Conservation (phyloP, 2,888 invertebrate species). For the Drosophila fulvimacula region DNA sequence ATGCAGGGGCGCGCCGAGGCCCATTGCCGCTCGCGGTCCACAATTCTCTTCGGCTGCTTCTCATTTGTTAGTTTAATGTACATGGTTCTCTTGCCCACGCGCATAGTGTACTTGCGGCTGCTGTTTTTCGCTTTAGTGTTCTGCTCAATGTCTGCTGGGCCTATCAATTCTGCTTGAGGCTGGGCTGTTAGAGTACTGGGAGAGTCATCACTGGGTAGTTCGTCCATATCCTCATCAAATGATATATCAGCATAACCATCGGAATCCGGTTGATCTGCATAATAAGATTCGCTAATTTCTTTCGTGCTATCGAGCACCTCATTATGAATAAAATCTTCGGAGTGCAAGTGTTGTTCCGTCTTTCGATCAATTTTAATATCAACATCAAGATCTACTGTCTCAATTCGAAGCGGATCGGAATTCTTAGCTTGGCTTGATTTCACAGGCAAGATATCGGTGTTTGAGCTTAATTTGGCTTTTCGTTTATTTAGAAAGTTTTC, state of each 20-base stretch:
- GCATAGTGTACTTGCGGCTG: constrained; percentile 68
- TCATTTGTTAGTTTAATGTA: constrained; percentile 69
- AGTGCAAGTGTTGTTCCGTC: not conserved
- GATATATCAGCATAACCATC: constrained; percentile 20
- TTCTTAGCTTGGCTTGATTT: constrained; percentile 1
- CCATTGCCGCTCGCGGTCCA: constrained; percentile 66
- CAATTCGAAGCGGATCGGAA: constrained; percentile 51
- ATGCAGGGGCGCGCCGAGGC: constrained; percentile 57
- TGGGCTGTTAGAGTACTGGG: not conserved
- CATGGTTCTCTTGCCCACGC: constrained; percentile 63
- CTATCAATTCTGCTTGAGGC: not conserved
- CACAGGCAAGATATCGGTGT: not conserved
- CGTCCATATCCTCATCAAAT: constrained; percentile 1
- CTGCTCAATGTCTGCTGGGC: not conserved
- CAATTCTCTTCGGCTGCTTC: constrained; percentile 66
- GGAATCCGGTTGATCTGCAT: not conserved
- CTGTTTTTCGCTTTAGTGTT: constrained; percentile 10
- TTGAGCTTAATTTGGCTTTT: constrained; percentile 25
- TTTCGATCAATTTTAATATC: constrained; percentile 26
- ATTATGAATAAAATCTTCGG: not conserved
- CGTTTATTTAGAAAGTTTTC: constrained; percentile 51
- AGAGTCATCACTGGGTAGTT: not conserved
- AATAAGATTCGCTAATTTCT: not conserved
- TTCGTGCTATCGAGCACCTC: not conserved
- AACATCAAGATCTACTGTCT: constrained; percentile 7